Conservation (phyloP, 2,113 vertebrate species). For the Cyanoliseus patagonus region DNA sequence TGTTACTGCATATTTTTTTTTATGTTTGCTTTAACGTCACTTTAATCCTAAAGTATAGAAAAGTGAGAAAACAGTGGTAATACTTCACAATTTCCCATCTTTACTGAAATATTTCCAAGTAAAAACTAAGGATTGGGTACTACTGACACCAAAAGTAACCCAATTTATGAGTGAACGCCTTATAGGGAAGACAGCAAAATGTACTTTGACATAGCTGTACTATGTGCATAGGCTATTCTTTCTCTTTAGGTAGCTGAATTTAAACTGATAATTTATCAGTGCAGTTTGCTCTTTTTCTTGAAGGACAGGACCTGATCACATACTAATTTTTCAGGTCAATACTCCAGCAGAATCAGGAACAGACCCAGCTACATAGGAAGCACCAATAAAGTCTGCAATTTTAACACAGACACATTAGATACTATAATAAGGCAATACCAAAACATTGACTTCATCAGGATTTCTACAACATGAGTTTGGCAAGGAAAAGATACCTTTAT, state of each 20-base stretch:
- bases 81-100: background rate
- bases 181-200: background rate
- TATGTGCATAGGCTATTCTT: background rate
- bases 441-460: background rate
- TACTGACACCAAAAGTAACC: background rate
- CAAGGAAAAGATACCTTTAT: background rate
- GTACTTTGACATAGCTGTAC: background rate
- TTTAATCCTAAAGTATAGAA: background rate
- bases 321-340: background rate
- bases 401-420: constrained; percentile 60
- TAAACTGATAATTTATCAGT: background rate
- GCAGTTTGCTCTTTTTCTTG: background rate
- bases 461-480: background rate
- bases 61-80: background rate
- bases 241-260: background rate
- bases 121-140: background rate
- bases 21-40: background rate
- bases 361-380: background rate
- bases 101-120: background rate
- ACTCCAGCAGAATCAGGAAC: background rate
- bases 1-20: constrained; percentile 78
- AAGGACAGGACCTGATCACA: background rate
- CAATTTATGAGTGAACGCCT: background rate
- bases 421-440: constrained; percentile 81
- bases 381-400: constrained; percentile 12